Evolutionary conservation across 2,797 vertebrate genomes (phyloP), one percentile per base, ranked within the genome.

Genomic region (Coluber constrictor): DNA sequence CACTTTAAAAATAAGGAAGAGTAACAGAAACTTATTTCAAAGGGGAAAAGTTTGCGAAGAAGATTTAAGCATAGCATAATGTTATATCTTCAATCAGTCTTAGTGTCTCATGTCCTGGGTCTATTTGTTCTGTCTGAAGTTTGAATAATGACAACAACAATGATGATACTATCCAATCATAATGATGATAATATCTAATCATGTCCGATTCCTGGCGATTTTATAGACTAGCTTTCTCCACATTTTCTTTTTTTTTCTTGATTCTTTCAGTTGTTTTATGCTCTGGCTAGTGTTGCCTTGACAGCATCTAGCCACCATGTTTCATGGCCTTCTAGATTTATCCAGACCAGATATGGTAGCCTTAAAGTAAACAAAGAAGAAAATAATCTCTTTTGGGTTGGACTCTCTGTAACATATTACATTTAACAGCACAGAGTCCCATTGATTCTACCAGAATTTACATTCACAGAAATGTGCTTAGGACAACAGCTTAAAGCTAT

Each of bases 401-500:
- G 18, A n/a, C 61, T 88, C 27, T 56, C 25, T 57, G 55, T 79
- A n/a, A 91, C 63, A 91, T 32, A 70, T 88, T 89, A 74, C 23
- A 13, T 90, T 87, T 47, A 92, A 87, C 61, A 87, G 90, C 89
- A 96, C 94, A 94, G 57, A 37, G 27, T 79, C 27, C 74, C 61
- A 20, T 79, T 91, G 93, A 91, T 91, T 91, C 55, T 47, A 93
- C 13, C 32, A 86, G 66, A 63, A 89, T 93, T 93, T 88, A 89
- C 66, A 91, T 89, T 86, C 87, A 79, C 88, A 70, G 47, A 89
- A 93, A 93, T 93, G 70, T 91, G 86, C 56, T 88, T 43, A 88
- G 92, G 90, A 83, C 83, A 70, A 89, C 12, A 47, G 87, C 66
- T 70, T 89, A 89, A 91, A 91, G 93, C 90, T 86, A 83, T 51